Conservation (phyloP, 2,888 invertebrate genomes). For the Deladenus siricidicola region DNA sequence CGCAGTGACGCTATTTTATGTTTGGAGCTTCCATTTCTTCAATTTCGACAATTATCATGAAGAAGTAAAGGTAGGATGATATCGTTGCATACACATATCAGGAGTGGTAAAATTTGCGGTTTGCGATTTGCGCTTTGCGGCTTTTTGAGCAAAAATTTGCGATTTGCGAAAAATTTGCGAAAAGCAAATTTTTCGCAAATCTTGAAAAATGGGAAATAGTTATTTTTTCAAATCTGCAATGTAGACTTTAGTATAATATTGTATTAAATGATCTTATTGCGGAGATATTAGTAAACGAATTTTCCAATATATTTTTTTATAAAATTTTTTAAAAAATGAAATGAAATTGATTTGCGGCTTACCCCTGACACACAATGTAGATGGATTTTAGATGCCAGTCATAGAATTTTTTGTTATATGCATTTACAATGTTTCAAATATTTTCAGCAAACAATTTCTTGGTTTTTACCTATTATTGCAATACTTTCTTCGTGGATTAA, state of each 20-base stretch:
- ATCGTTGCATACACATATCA: not conserved
- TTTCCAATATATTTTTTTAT: no score
- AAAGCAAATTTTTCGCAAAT: not conserved
- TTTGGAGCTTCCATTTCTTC: conserved; percentile 47
- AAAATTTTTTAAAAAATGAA: no score
- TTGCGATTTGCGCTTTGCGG: no score
- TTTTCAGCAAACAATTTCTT: conserved; percentile 26
- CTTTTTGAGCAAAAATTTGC: no score
- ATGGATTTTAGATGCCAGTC: not conserved
- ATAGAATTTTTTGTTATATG: not conserved
- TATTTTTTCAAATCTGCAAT: no score
- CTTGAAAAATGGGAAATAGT: no score
- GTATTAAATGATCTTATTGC: no score
- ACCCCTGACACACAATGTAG: no score
- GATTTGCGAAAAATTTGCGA: no score
- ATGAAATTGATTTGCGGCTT: not conserved
- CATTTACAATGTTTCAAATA: not conserved
- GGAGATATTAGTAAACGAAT: no score
- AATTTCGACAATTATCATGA: conserved; percentile 43
- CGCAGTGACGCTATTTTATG: conserved; percentile 38
- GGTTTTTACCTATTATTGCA: conserved; percentile 50
- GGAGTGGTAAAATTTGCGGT: no score
- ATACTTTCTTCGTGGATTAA: conserved; percentile 49
- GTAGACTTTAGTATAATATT: no score
- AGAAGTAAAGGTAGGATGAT: conserved; percentile 35